Base-by-base conservation (phyloP, 2,888 invertebrate species). In the Mesorhabditis sp. region DNA sequence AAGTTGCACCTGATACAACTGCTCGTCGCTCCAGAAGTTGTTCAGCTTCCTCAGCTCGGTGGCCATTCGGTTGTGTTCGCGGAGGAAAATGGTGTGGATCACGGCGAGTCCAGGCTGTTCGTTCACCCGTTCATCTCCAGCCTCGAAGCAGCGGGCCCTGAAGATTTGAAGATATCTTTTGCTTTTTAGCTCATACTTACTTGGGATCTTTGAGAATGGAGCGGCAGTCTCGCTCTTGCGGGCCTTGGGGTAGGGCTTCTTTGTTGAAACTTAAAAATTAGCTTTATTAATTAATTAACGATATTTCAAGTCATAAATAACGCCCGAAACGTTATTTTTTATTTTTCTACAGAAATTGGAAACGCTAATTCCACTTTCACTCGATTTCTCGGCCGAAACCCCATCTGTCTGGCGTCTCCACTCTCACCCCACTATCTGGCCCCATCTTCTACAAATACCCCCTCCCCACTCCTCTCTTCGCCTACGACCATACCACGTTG, bases 11-110 rank as follows among this genome's bases (percentile, higher is more conserved):
- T 86, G 85, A 72, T 82, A 86, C 5, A 87, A 65, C 10, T 82
- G 78, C 70, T 88, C 88, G 65, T 87, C 87, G 44, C 74, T 75
- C 87, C 87, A 87, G 69, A 83, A 84, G 45, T 82, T 79, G 75
- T 87, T 87, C n/a, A 85, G 72, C 43, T 74, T 70, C n/a, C 74
- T 73, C 62, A 86, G 70, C 63, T 76, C 72, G 4, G 74, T 44
- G 4, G 86, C 86, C 4, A 86, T 77, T 43, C 82, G 72, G 66
- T 86, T 86, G 74, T 86, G 86, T 67, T 86, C 83, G 44, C 86
- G 70, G 50, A 85, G 70, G 66, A 81, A 75, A 13, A 86, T 72
- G 5, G 82, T 86, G 69, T 85, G 86, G 5, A 85, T 70, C 5
- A 80, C 81, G 15, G 85, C 80, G 42, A 86, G 73, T 15, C 83